Percentiles rank a stretch among this genome's conserved stretches.
Conservation (phyloP, 2,113 vertebrate species). For the Toxotes chatareus region DNA sequence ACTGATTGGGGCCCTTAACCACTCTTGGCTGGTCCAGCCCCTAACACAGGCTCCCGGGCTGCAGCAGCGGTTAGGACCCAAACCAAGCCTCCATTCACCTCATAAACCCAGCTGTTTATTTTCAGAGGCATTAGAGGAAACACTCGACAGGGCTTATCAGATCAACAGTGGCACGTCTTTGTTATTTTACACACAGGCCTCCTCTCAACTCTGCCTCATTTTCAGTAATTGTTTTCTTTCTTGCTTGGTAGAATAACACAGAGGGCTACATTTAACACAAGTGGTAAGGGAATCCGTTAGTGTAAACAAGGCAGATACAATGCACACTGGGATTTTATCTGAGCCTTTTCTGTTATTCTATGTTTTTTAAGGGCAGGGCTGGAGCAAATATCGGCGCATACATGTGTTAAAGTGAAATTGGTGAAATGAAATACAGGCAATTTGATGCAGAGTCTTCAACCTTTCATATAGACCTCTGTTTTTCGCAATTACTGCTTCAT, state of each 20-base stretch:
- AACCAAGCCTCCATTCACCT: slow-evolving; percentile 83
- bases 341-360: slow-evolving; percentile 75
- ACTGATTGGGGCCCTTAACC: slow-evolving; percentile 72
- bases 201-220: slow-evolving; percentile 77
- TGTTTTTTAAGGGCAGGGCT: slow-evolving; percentile 72
- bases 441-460: slow-evolving; percentile 29
- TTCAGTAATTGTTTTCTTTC: slow-evolving; percentile 84
- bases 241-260: slow-evolving; percentile 81
- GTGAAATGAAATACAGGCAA: slow-evolving; percentile 48
- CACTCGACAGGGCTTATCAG: slow-evolving; percentile 81
- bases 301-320: slow-evolving; percentile 80
- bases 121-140: slow-evolving; percentile 84
- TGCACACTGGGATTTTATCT: slow-evolving; percentile 80
- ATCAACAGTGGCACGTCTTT: slow-evolving; percentile 82
- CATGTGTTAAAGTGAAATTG: slow-evolving; percentile 46
- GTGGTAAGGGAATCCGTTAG: slow-evolving; percentile 78
- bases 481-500: slow-evolving; percentile 29
- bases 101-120: slow-evolving; percentile 80
- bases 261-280: slow-evolving; percentile 78
- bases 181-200: slow-evolving; percentile 81
- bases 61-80: slow-evolving; percentile 71
- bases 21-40: slow-evolving; percentile 67
- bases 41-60: slow-evolving; percentile 76
- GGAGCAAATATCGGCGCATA: slow-evolving; percentile 57
- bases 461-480: slow-evolving; percentile 35